Evolutionary conservation across 2,113 vertebrate genomes (phyloP).

Genomic region (Phaethornis superciliosus): DNA sequence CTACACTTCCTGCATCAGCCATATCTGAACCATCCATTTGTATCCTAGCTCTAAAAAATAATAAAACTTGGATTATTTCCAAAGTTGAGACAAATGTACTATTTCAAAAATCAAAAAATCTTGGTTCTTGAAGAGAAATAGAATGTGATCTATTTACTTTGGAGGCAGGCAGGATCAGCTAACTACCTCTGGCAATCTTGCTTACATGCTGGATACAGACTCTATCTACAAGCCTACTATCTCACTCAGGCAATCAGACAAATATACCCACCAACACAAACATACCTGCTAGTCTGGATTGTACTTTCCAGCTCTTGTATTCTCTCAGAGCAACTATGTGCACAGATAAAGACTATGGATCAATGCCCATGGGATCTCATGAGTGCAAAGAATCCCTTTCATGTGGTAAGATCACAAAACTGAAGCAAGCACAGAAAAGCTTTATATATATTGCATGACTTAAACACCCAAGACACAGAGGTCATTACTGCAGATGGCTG

Average conservation of each 20-base stretch:
- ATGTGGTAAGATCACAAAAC: conserved; percentile 47
- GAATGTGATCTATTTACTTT: not conserved
- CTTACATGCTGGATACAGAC: not conserved
- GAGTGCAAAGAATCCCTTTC: conserved; percentile 56
- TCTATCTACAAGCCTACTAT: conserved; percentile 18
- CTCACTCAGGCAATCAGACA: conserved; percentile 40
- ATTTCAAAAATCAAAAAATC: not conserved
- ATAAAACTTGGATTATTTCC: not conserved
- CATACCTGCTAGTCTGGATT: conserved; percentile 55
- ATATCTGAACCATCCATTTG: not conserved
- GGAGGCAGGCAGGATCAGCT: conserved; percentile 14
- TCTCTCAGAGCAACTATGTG: not conserved
- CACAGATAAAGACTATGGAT: conserved; percentile 46
- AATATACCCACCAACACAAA: conserved; percentile 26
- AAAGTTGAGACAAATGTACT: not conserved
- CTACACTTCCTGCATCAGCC: not conserved
- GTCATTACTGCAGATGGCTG: not conserved
- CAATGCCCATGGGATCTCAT: conserved; percentile 18
- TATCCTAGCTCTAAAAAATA: not conserved
- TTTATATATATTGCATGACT: conserved; percentile 25
- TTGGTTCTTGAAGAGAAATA: not conserved
- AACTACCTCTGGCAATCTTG: not conserved
- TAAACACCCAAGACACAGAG: conserved; percentile 19
- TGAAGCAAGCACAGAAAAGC: not conserved
- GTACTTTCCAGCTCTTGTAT: not conserved